Conservation (phyloP, 2,113 vertebrate species). For the Ranitomeya imitator region DNA sequence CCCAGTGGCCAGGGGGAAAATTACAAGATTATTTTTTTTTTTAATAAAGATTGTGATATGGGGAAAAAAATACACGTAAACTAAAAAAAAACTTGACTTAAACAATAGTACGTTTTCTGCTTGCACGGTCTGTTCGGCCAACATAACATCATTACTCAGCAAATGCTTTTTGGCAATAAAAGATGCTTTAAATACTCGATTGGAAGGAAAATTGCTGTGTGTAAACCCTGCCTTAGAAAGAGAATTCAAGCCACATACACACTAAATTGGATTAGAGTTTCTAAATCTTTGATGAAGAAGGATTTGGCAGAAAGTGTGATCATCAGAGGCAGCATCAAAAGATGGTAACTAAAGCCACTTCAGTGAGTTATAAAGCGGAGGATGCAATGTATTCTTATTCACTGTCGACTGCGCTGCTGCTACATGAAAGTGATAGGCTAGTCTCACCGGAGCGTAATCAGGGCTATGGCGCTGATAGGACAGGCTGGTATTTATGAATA, state of each 20-base stretch:
- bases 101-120: too few species aligned
- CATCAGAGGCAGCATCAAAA: not conserved
- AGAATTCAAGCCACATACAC: not conserved
- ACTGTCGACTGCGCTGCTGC: not conserved
- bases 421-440: not conserved
- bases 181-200: not conserved
- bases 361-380: not conserved
- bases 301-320: conserved; percentile 18
- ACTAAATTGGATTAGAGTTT: conserved; percentile 12
- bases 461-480: not conserved
- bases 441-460: not conserved
- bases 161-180: not conserved
- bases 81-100: too few species aligned
- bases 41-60: too few species aligned
- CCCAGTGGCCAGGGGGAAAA: too few species aligned
- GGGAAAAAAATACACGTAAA: too few species aligned
- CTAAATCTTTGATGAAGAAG: conserved; percentile 4
- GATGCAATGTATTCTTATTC: not conserved
- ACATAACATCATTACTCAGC: not conserved
- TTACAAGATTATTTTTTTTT: too few species aligned
- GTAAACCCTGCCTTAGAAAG: not conserved
- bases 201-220: not conserved
- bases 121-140: too few species aligned
- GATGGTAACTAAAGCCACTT: conserved; percentile 13
- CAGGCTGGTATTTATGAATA: too few species aligned